These are phyloP conservation scores for Coluber constrictor DNA, from an alignment of 2,797 vertebrate genomes.

Conservation along the genomic window DNA sequence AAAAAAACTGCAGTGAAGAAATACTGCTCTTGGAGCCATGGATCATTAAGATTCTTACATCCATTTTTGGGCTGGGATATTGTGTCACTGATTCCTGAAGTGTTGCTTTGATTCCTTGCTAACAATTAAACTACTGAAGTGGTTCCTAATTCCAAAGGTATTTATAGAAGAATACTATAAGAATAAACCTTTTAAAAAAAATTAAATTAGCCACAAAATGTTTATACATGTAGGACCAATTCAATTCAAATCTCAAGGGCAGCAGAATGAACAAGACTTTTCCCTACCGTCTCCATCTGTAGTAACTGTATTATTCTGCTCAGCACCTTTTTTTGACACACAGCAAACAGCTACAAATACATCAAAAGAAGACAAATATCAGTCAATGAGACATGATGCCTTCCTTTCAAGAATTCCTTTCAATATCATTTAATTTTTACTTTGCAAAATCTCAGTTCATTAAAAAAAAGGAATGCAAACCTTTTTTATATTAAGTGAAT, in stretches of 20 bases:
- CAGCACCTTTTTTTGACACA: conserved; percentile 83
- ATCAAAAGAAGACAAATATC: conserved; percentile 23
- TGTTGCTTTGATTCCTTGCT: neutral
- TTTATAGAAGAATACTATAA: neutral
- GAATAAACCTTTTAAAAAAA: neutral
- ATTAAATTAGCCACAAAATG: neutral
- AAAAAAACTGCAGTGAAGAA: neutral
- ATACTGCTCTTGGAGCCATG: neutral
- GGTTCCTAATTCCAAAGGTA: neutral
- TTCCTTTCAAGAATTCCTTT: neutral
- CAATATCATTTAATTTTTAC: conserved; percentile 19
- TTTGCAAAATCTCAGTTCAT: conserved; percentile 19
- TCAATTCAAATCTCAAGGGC: neutral
- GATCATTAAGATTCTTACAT: neutral
- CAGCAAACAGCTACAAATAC: conserved; percentile 82
- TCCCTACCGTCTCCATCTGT: conserved; percentile 72
- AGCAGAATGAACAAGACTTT: neutral
- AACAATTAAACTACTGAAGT: neutral
- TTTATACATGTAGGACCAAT: neutral
- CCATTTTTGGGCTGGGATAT: neutral
- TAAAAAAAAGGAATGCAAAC: neutral
- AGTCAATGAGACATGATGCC: conserved; percentile 1
- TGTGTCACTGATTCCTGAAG: neutral
- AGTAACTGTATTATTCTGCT: conserved; percentile 68
- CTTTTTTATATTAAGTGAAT: neutral